Percentiles rank a stretch among this genome's conserved stretches.
Conservation (phyloP, 2,113 vertebrate species). For the Trichomycterus rosablanca region DNA sequence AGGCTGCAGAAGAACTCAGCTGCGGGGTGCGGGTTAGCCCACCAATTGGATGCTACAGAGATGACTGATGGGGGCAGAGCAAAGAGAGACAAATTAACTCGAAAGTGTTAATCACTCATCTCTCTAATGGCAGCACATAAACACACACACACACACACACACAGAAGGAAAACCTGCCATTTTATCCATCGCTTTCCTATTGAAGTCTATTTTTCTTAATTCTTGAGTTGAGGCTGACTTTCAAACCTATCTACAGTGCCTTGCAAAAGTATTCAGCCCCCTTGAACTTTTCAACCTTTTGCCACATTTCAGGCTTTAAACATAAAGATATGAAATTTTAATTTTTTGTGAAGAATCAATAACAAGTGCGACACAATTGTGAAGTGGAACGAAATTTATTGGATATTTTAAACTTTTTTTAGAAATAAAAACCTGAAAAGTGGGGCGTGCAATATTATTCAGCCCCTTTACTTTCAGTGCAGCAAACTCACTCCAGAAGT, state of each 20-base stretch:
- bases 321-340: no score
- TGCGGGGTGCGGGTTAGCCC: background rate
- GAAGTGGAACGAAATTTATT: no score
- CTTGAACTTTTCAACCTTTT: conserved; percentile 14
- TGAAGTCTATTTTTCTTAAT: no score
- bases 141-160: conserved; percentile 40
- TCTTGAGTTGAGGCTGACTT: no score
- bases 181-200: no score
- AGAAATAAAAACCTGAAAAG: no score
- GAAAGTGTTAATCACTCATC: conserved; percentile 58
- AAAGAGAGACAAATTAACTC: conserved; percentile 60
- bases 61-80: conserved; percentile 48
- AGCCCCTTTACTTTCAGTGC: no score
- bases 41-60: conserved; percentile 45
- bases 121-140: conserved; percentile 51
- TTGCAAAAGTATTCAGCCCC: conserved; percentile 21
- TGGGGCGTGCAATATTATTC: no score
- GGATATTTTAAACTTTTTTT: no score
- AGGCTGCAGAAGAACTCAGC: conserved; percentile 60
- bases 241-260: conserved; percentile 30
- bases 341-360: no score
- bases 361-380: no score
- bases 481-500: no score
- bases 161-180: conserved; percentile 53
- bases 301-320: background rate